Evolutionary conservation across 2,888 invertebrate species (phyloP), one percentile per base, ranked within the genome.

Genomic region (Dasypogon diadema): DNA sequence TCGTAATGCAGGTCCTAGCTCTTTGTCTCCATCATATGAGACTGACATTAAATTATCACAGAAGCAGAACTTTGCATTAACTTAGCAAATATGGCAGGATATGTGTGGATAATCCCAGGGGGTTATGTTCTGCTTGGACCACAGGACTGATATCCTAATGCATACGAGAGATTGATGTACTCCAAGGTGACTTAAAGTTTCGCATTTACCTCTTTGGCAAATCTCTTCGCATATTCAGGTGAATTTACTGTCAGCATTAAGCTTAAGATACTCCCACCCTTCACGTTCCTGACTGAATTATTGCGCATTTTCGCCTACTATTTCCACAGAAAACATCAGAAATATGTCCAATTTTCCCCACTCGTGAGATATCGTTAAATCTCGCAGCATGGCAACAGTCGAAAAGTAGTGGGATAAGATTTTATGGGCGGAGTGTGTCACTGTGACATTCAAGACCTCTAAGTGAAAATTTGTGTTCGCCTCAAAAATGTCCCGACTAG

Each of bases 51-150:
- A 77, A 77, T 75, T 77, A 77, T 75, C 77, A 72, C 72, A 77
- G 54, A 46, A 77, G 65, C 75, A 72, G 75, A 75, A 75, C 75
- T 77, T 75, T 77, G 77, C 77, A 77, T 77, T 77, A 72, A 63
- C 26, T 77, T 72, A 72, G 77, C 77, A 77, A 77, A 77, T 75
- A 77, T 72, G 68, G 37, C 75, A 72, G 75, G 75, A 77, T 75
- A 75, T 77, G 75, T 77, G 77, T 75, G 75, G 72, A 75, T 77
- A 77, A 75, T 77, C 77, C 77, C 74, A 65, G 46, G 54, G n/a
- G 72, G 75, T 70, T 77, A 77, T 75, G 56, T 46, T 37, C 42
- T 73, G 42, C 16, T 56, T 16, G 16, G 42, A 56, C 70, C 54
- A 30, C 70, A 70, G 26, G 18, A 54, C 12, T 54, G 16, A 16